Percentiles rank a stretch among this genome's conserved stretches.
Evolutionary conservation across 2,797 vertebrate species (phyloP).

Genomic region (Eupleurogrammus muticus): DNA sequence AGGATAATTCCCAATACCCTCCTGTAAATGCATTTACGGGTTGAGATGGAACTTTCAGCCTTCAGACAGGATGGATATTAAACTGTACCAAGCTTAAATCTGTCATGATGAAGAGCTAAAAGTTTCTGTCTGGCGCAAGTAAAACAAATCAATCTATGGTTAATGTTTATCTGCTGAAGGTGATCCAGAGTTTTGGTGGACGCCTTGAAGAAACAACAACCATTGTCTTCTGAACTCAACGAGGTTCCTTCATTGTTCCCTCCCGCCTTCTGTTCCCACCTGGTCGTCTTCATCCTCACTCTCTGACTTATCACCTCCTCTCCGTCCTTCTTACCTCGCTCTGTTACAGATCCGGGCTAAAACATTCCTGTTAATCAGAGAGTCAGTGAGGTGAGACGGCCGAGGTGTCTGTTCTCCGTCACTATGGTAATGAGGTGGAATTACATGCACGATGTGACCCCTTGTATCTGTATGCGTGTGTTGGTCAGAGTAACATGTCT

Average conservation of each 20-base stretch:
- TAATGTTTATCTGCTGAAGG: slow-evolving; percentile 2
- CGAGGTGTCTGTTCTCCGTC: slow-evolving; percentile 56
- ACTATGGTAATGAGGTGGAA: slow-evolving; percentile 56
- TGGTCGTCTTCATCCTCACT: slow-evolving; percentile 21
- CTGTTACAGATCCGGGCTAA: slow-evolving; percentile 31
- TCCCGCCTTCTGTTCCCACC: slow-evolving; percentile 7
- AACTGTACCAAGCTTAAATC: neutral
- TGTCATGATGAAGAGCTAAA: slow-evolving; percentile 13
- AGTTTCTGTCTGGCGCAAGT: neutral
- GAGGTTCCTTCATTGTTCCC: neutral
- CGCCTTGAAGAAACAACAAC: too few species aligned
- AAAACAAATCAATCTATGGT: neutral
- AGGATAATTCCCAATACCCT: slow-evolving; percentile 20
- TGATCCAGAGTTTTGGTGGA: too few species aligned
- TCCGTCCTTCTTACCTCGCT: slow-evolving; percentile 8
- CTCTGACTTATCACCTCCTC: slow-evolving; percentile 10
- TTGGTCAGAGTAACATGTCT: slow-evolving; percentile 45
- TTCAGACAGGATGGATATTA: slow-evolving; percentile 11
- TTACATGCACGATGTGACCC: neutral
- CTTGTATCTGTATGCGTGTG: slow-evolving; percentile 17
- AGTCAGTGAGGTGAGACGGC: slow-evolving; percentile 55
- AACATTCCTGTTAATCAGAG: slow-evolving; percentile 68
- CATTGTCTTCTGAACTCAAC: neutral
- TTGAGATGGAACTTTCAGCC: slow-evolving; percentile 15
- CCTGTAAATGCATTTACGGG: slow-evolving; percentile 9